These are phyloP conservation scores for Ramazzottius varieornatus DNA, from an alignment of 2,888 invertebrate species.

Conservation along the genomic window DNA sequence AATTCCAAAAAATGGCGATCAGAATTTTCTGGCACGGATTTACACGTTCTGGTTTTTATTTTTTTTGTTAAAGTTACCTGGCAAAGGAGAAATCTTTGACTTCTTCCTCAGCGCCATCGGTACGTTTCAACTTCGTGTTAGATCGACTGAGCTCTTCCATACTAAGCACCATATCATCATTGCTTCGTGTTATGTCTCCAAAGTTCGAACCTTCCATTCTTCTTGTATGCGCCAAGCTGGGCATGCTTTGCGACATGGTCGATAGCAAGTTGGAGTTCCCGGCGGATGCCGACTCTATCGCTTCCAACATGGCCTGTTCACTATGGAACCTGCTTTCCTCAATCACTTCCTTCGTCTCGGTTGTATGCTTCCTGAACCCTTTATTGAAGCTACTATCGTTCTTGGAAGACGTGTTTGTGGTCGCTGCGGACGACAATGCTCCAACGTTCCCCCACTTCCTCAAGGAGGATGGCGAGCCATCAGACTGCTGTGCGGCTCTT, in stretches of 20 bases:
- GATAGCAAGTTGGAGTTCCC: not conserved
- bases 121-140: not conserved
- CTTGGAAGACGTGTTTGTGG: not conserved
- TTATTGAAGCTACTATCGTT: not conserved
- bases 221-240: not conserved
- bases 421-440: not conserved
- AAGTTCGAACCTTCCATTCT: not conserved
- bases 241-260: not conserved
- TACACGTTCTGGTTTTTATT: too few relatives aligned
- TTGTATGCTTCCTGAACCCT: not conserved
- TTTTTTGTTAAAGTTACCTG: too few relatives aligned
- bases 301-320: not conserved
- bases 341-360: constrained; percentile 2
- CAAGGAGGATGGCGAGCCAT: not conserved
- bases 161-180: not conserved
- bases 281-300: not conserved
- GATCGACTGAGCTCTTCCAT: not conserved
- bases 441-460: not conserved
- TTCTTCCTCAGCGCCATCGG: not conserved
- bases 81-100: not conserved
- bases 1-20: not conserved
- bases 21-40: not conserved
- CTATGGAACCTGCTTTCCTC: not conserved
- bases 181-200: not conserved
- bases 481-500: not conserved